Percentiles rank a stretch among this genome's conserved stretches.
Conservation (phyloP, 2,113 vertebrate genomes). For the Leucoraja erinaceus region DNA sequence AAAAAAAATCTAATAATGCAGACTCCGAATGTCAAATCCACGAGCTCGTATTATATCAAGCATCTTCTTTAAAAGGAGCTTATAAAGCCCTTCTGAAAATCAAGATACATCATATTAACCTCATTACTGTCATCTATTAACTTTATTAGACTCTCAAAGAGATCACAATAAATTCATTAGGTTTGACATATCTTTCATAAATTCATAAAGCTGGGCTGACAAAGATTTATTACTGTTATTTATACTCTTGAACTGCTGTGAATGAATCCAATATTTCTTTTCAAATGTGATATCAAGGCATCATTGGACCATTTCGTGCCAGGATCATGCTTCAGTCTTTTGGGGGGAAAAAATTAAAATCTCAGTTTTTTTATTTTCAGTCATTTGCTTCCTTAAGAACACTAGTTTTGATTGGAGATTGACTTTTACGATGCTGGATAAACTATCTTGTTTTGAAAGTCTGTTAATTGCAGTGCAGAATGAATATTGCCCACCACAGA, state of each 20-base stretch:
- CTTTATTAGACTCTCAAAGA: neutral
- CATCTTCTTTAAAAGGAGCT: neutral
- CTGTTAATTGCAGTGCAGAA: neutral
- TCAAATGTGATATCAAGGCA: neutral
- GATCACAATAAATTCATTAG: neutral
- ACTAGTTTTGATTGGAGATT: neutral
- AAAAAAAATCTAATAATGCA: neutral
- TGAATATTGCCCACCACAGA: neutral
- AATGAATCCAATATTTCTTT: conserved; percentile 8
- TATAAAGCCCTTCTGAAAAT: neutral
- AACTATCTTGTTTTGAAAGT: neutral
- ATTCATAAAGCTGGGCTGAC: neutral
- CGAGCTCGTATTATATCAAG: neutral
- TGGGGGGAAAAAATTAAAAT: neutral
- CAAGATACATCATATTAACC: neutral
- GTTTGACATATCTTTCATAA: neutral
- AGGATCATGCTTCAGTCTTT: neutral
- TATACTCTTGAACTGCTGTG: neutral
- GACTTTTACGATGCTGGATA: neutral
- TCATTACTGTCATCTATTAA: neutral
- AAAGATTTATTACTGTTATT: conserved; percentile 7
- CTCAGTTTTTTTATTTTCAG: neutral
- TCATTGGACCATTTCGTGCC: neutral
- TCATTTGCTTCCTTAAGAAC: neutral
- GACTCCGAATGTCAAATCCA: neutral